Conservation (phyloP, 2,888 invertebrate genomes). For the Argyra leucocephala region DNA sequence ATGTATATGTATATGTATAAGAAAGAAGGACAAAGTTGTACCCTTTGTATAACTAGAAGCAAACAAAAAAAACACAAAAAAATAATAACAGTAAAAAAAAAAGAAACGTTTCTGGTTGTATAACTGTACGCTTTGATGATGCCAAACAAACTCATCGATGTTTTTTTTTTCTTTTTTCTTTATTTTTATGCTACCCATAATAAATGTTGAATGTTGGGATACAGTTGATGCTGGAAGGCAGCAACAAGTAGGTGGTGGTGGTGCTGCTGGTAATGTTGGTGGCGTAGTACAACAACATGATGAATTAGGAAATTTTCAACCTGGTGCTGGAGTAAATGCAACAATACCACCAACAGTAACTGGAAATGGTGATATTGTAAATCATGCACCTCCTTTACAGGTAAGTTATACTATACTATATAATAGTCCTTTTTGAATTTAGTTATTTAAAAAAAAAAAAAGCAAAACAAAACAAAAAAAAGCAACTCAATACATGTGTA, state of each 20-base stretch:
- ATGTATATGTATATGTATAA: too few relatives aligned
- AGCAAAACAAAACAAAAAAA: not conserved
- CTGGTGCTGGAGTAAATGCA: constrained; percentile 19
- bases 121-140: not conserved
- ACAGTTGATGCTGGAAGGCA: constrained; percentile 33
- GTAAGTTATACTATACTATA: constrained; percentile 32
- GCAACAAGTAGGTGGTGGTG: constrained; percentile 35
- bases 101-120: too few relatives aligned
- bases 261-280: constrained; percentile 27
- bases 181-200: not conserved
- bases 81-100: too few relatives aligned
- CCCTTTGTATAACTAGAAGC: too few relatives aligned
- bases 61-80: too few relatives aligned
- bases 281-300: not conserved
- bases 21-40: too few relatives aligned
- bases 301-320: not conserved
- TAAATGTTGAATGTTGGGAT: constrained; percentile 14
- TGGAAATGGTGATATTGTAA: constrained; percentile 54
- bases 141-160: not conserved
- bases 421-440: not conserved
- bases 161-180: not conserved
- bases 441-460: not conserved
- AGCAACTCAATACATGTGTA: not conserved
- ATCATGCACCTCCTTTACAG: constrained; percentile 53
- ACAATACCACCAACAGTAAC: constrained; percentile 45